Evolutionary conservation across 2,113 vertebrate species (phyloP).

Genomic region (Scolopax mira): DNA sequence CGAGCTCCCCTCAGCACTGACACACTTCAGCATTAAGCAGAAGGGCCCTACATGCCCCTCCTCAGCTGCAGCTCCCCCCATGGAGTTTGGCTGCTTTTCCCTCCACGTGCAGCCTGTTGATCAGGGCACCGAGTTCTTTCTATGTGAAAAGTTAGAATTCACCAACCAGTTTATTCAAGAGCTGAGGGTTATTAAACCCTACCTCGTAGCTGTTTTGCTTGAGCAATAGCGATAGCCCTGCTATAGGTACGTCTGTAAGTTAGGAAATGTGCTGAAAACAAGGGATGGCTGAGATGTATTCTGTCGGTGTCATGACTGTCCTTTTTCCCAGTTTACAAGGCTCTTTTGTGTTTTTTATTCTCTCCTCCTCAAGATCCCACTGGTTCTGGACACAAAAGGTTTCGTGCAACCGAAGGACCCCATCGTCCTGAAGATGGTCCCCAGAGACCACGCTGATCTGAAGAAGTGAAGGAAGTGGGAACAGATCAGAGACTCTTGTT

Average conservation of each 20-base stretch:
- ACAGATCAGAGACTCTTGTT: neutral
- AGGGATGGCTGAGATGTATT: neutral
- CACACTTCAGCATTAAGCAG: neutral
- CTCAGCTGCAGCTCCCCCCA: neutral
- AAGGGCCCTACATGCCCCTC: neutral
- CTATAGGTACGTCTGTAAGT: neutral
- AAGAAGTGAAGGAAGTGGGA: slow-evolving; percentile 9
- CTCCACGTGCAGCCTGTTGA: neutral
- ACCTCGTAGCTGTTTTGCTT: neutral
- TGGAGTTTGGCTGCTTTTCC: neutral
- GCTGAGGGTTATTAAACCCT: neutral
- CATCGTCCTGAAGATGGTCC: slow-evolving; percentile 76
- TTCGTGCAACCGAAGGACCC: slow-evolving; percentile 74
- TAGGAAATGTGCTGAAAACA: neutral
- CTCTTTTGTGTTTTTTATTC: neutral
- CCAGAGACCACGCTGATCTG: slow-evolving; percentile 18
- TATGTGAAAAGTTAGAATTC: neutral
- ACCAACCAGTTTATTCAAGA: neutral
- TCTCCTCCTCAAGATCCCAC: slow-evolving; percentile 70
- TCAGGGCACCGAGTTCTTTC: neutral
- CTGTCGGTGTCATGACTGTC: neutral
- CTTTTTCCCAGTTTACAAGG: neutral
- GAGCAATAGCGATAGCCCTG: neutral
- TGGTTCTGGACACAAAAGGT: slow-evolving; percentile 67
- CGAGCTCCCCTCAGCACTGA: neutral